Evolutionary conservation across 2,888 invertebrate genomes (phyloP).

Genomic region (Autographa pulchrina): DNA sequence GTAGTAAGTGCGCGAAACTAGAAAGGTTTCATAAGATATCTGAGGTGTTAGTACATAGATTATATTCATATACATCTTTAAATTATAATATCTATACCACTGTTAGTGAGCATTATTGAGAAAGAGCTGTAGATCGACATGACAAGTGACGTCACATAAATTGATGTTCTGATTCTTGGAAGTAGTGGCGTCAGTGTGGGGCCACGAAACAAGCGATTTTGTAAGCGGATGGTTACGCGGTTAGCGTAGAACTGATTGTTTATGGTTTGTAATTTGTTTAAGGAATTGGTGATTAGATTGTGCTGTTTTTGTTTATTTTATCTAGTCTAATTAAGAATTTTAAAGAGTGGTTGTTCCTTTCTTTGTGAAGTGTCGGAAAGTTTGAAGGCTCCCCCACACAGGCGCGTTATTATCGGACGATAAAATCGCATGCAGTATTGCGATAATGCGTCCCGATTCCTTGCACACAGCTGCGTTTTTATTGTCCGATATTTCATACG

Average conservation of each 20-base stretch:
- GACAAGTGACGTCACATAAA: neutral
- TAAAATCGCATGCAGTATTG: too few relatives aligned
- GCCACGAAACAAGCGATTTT: conserved; percentile 34
- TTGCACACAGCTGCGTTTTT: too few relatives aligned
- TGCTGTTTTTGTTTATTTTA: conserved; percentile 11
- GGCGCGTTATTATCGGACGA: too few relatives aligned
- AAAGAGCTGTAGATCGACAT: neutral
- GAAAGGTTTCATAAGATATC: neutral
- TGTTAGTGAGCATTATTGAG: neutral
- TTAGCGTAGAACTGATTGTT: conserved; percentile 30
- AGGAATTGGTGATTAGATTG: neutral
- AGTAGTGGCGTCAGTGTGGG: neutral
- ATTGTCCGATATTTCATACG: too few relatives aligned
- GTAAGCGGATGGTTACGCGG: conserved; percentile 24
- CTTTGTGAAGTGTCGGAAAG: neutral
- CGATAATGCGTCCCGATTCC: too few relatives aligned
- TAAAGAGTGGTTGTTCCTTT: neutral
- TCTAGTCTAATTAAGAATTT: neutral
- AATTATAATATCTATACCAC: neutral
- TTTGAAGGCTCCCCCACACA: too few relatives aligned
- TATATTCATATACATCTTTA: neutral
- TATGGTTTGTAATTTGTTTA: conserved; percentile 17
- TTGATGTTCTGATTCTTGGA: neutral
- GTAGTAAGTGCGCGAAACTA: too few relatives aligned
- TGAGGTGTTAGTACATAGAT: neutral